These are phyloP conservation scores for Tetragnatha versicolor DNA, from an alignment of 1,140 invertebrate genomes.

Conservation along the genomic window DNA sequence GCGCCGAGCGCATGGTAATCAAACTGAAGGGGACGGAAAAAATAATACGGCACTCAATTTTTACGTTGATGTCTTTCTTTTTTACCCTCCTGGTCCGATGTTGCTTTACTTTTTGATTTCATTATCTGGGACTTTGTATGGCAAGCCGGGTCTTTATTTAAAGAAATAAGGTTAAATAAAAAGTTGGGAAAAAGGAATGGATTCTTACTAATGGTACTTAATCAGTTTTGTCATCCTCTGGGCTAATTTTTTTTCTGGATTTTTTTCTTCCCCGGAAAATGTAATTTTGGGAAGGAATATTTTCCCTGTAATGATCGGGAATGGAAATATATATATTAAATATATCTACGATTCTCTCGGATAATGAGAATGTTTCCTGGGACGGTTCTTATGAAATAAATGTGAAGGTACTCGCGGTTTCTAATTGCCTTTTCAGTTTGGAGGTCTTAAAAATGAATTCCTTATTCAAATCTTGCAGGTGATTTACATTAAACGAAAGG, in stretches of 20 bases:
- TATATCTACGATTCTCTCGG: not conserved
- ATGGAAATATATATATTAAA: constrained; percentile 37
- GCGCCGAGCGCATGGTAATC: not conserved
- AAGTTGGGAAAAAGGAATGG: not conserved
- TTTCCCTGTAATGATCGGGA: constrained; percentile 26
- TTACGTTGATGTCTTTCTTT: constrained; percentile 28
- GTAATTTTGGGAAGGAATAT: constrained; percentile 35
- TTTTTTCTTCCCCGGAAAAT: not conserved
- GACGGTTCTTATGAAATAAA: no score
- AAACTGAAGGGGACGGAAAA: not conserved
- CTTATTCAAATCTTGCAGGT: no score
- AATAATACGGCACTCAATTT: constrained; percentile 30
- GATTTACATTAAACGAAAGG: no score
- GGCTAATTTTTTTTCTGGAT: not conserved
- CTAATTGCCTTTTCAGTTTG: constrained; percentile 22
- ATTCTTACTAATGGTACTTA: constrained; percentile 34
- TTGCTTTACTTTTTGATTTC: constrained; percentile 26
- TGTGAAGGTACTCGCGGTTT: not conserved
- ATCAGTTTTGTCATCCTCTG: constrained; percentile 38
- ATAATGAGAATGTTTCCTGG: not conserved
- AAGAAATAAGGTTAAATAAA: constrained; percentile 28
- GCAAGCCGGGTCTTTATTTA: constrained; percentile 24
- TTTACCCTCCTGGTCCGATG: not conserved
- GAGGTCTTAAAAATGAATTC: not conserved
- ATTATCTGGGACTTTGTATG: constrained; percentile 17